These are phyloP conservation scores for Eurypyga helias DNA, from an alignment of 2,113 vertebrate genomes.

Conservation along the genomic window DNA sequence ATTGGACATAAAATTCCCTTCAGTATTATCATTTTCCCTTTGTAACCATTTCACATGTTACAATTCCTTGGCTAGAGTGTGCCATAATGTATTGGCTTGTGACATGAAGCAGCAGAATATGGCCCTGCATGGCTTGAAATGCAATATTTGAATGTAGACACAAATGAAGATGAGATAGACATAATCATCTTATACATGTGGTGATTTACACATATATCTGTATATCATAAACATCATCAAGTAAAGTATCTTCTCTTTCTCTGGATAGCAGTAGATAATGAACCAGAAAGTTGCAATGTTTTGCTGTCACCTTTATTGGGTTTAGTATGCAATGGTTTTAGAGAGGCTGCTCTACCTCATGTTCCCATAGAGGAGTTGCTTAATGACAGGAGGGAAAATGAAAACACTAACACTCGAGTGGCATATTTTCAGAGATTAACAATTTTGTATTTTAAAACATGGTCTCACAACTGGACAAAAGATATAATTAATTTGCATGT, in stretches of 20 bases:
- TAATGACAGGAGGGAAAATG: background rate
- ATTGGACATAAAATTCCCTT: background rate
- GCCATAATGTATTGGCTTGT: slow-evolving; percentile 1
- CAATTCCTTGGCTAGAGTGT: background rate
- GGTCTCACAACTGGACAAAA: background rate
- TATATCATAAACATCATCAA: background rate
- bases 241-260: background rate
- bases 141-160: background rate
- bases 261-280: background rate
- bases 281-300: background rate
- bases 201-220: background rate
- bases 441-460: background rate
- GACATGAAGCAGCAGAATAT: background rate
- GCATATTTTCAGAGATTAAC: background rate
- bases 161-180: background rate
- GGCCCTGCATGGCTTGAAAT: background rate
- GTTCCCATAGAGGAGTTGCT: background rate
- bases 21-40: background rate
- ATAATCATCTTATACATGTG: rapidly evolving
- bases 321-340: background rate
- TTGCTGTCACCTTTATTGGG: background rate
- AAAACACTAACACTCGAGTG: background rate
- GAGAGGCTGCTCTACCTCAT: background rate
- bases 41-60: background rate
- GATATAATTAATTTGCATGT: background rate